phyloP scores from a whole-genome alignment of 2,797 vertebrate species.

The Thripadectes ignobilis region DNA sequence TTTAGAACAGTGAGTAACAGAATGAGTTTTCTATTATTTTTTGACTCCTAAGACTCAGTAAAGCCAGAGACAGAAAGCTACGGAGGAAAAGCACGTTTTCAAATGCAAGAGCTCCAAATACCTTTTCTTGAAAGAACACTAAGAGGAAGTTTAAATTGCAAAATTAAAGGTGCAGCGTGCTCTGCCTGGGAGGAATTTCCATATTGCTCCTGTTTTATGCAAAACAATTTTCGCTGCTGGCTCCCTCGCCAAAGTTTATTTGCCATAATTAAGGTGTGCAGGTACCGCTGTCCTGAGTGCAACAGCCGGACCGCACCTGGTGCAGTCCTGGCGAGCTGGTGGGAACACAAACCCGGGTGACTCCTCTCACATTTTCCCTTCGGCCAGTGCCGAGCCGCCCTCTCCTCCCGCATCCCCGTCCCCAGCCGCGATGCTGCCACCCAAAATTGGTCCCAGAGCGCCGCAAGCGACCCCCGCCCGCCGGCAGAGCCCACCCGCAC shows the following conservation, averaged over 20 bases:
- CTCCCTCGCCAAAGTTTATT: neutral
- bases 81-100: fast-evolving
- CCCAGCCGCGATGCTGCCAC: neutral
- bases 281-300: neutral
- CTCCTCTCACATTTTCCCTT: neutral
- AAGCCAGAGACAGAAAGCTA: neutral
- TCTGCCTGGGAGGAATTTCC: neutral
- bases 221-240: neutral
- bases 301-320: neutral
- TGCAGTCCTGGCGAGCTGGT: neutral
- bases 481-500: no score
- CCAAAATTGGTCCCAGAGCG: neutral
- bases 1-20: neutral
- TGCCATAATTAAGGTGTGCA: fast-evolving
- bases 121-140: neutral
- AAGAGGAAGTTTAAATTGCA: neutral
- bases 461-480: neutral
- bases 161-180: neutral
- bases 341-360: neutral
- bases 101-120: neutral
- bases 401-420: neutral
- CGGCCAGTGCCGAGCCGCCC: neutral
- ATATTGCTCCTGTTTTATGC: neutral
- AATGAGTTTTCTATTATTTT: neutral
- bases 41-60: fast-evolving